Conservation (phyloP, 2,888 invertebrate genomes). For the Bhutanitis thaidina region DNA sequence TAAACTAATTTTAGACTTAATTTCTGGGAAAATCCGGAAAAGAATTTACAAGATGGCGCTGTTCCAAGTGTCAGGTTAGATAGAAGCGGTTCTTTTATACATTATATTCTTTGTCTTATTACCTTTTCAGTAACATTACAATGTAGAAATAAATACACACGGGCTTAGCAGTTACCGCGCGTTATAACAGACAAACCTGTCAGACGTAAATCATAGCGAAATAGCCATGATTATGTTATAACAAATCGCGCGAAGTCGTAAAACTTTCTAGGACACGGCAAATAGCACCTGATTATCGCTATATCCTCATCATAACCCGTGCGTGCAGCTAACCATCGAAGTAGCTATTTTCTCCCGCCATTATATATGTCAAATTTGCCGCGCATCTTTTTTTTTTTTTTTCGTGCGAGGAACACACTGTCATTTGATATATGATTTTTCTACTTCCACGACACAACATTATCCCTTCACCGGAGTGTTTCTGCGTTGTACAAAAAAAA, state of each 20-base stretch:
- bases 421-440: conserved; percentile 36
- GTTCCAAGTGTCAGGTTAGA: too few species aligned
- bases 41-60: too few species aligned
- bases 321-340: conserved; percentile 13
- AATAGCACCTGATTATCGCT: conserved; percentile 14
- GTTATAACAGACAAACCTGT: neutral
- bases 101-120: too few species aligned
- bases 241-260: conserved; percentile 14
- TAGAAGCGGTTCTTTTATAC: too few species aligned
- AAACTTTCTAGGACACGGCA: conserved; percentile 13
- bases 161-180: neutral
- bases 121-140: too few species aligned
- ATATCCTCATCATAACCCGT: conserved; percentile 1
- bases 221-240: conserved; percentile 13
- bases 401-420: conserved; percentile 15
- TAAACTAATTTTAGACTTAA: too few species aligned
- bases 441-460: conserved; percentile 35
- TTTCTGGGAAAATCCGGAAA: too few species aligned
- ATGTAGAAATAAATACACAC: neutral
- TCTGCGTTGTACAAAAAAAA: conserved; percentile 35
- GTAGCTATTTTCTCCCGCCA: conserved; percentile 15
- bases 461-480: conserved; percentile 30
- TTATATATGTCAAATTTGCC: conserved; percentile 30
- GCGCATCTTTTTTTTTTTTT: conserved; percentile 27
- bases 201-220: conserved; percentile 10